phyloP scores from a whole-genome alignment of 2,113 vertebrate genomes.

The Centropristis striata region DNA sequence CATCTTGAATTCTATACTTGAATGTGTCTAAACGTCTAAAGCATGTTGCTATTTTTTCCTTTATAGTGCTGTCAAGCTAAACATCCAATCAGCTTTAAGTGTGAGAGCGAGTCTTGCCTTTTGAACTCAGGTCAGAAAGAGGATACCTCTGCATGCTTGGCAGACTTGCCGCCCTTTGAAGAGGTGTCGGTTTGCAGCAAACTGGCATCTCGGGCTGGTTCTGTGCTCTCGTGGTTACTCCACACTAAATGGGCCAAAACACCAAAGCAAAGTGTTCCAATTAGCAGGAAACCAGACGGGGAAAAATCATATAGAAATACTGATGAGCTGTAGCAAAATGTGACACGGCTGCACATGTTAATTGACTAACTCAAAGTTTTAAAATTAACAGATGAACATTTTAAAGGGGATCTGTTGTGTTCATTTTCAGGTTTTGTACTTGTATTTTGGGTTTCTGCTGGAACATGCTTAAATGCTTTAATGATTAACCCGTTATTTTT shows the following conservation, averaged over 20 bases:
- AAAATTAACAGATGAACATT: neutral
- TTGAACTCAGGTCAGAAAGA: slow-evolving; percentile 66
- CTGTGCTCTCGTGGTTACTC: slow-evolving; percentile 59
- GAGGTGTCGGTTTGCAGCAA: slow-evolving; percentile 73
- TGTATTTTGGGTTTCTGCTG: too few relatives aligned
- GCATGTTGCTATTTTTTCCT: slow-evolving; percentile 17
- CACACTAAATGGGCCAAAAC: slow-evolving; percentile 62
- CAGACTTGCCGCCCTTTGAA: slow-evolving; percentile 71
- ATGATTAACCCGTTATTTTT: too few relatives aligned
- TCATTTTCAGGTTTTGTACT: too few relatives aligned
- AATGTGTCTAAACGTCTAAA: slow-evolving; percentile 6
- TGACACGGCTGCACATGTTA: neutral
- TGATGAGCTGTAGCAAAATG: slow-evolving; percentile 36
- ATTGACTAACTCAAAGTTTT: neutral
- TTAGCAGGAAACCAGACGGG: slow-evolving; percentile 11
- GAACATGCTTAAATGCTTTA: too few relatives aligned
- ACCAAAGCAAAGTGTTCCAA: slow-evolving; percentile 47
- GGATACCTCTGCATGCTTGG: slow-evolving; percentile 60
- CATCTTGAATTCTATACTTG: neutral
- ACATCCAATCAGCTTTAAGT: slow-evolving; percentile 45
- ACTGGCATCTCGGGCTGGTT: slow-evolving; percentile 59
- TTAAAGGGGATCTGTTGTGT: too few relatives aligned
- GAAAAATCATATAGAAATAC: slow-evolving; percentile 6
- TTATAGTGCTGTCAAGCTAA: slow-evolving; percentile 29
- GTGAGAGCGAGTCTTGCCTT: slow-evolving; percentile 40